A percentile compares a stretch with the other conserved stretches of the same genome.
These are phyloP conservation scores for Opisthograptis luteolata DNA, from an alignment of 2,888 invertebrate species.

Conservation along the genomic window DNA sequence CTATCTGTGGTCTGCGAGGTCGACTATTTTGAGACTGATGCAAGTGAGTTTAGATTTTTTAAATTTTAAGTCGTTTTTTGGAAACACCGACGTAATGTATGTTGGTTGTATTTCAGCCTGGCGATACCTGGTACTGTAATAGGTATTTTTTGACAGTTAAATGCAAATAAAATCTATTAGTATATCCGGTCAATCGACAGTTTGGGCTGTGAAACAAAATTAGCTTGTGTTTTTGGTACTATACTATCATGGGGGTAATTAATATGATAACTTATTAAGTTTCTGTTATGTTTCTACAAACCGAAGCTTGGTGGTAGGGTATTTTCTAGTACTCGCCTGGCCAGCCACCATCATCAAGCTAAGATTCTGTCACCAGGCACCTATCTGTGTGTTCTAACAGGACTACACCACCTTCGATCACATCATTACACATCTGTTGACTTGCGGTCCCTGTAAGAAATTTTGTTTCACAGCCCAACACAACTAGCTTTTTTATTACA, in stretches of 20 bases:
- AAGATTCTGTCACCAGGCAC: not conserved
- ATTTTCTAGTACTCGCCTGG: not conserved
- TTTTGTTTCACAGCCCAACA: not conserved
- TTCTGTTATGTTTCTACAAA: too few species aligned
- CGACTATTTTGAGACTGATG: constrained; percentile 74
- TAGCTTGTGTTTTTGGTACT: too few species aligned
- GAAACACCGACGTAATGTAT: not conserved
- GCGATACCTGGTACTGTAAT: not conserved
- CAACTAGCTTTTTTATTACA: not conserved
- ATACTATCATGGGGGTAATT: too few species aligned
- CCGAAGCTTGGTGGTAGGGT: not conserved
- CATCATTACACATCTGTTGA: too few species aligned
- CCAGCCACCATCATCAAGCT: not conserved
- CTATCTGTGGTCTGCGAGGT: constrained; percentile 45
- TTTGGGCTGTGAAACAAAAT: not conserved
- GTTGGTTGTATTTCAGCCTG: not conserved
- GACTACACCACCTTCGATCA: too few species aligned
- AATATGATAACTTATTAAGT: too few species aligned
- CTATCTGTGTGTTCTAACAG: too few species aligned
- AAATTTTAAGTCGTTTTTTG: constrained; percentile 52
- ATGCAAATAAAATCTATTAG: not conserved
- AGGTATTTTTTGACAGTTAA: not conserved
- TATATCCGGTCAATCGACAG: too few species aligned
- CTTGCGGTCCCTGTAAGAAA: too few species aligned
- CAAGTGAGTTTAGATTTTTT: constrained; percentile 61